These are phyloP conservation scores for Babylonia areolata DNA, from an alignment of 1,140 invertebrate species.

Conservation along the genomic window DNA sequence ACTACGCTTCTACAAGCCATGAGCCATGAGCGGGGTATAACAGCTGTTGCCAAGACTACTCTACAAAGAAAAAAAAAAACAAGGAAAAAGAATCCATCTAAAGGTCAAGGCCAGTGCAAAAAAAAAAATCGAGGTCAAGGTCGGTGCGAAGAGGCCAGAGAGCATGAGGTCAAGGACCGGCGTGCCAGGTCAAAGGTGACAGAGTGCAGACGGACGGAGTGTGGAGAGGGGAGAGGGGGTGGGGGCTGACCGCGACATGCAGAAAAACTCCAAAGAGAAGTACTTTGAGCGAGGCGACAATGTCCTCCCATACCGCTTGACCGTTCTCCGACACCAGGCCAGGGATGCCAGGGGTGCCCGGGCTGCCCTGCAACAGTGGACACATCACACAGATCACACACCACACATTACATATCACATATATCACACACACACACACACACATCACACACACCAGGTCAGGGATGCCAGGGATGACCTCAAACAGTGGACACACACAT, in stretches of 20 bases:
- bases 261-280: conserved; percentile 42
- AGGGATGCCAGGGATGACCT: too few species aligned
- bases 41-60: too few species aligned
- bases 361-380: conserved; percentile 34
- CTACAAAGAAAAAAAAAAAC: not conserved
- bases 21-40: too few species aligned
- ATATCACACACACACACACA: too few species aligned
- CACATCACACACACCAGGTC: too few species aligned
- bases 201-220: not conserved
- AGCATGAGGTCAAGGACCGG: not conserved
- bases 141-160: not conserved
- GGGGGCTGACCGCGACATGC: conserved; percentile 9
- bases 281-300: conserved; percentile 46
- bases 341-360: conserved; percentile 41
- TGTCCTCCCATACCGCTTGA: conserved; percentile 46
- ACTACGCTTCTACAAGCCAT: too few species aligned
- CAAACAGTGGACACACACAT: not conserved
- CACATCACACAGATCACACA: too few species aligned
- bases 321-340: conserved; percentile 44
- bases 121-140: conserved; percentile 4
- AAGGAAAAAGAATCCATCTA: too few species aligned
- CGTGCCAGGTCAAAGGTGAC: not conserved
- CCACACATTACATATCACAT: not conserved
- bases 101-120: too few species aligned
- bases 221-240: not conserved